Conservation (phyloP, 2,888 invertebrate species). For the Chorisops tibialis region DNA sequence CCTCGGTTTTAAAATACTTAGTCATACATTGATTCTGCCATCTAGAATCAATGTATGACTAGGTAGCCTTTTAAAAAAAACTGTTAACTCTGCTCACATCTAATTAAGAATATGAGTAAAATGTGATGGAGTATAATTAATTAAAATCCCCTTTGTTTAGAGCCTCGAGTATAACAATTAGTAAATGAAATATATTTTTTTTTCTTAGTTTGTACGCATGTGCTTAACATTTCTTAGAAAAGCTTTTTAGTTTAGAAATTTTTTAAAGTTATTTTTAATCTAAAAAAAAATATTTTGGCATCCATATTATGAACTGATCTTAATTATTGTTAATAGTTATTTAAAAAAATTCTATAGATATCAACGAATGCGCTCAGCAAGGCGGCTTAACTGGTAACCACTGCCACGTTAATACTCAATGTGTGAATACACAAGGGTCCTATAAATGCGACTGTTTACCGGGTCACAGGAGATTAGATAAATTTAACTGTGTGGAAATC, state of each 20-base stretch:
- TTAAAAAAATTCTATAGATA: slow-evolving; percentile 57
- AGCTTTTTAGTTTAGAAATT: neutral
- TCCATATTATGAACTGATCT: slow-evolving; percentile 10
- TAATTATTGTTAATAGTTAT: slow-evolving; percentile 15
- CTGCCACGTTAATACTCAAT: slow-evolving; percentile 78
- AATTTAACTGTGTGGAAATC: slow-evolving; percentile 75
- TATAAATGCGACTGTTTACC: slow-evolving; percentile 81
- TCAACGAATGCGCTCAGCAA: slow-evolving; percentile 74
- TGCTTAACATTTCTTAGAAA: neutral
- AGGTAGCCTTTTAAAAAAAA: no score
- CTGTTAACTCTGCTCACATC: no score
- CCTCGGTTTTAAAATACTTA: no score
- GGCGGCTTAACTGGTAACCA: slow-evolving; percentile 79
- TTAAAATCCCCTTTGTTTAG: no score
- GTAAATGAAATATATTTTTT: neutral
- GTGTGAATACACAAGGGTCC: slow-evolving; percentile 77
- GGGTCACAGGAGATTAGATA: slow-evolving; percentile 72
- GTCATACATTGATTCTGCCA: no score
- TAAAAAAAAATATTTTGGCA: no score
- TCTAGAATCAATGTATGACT: no score
- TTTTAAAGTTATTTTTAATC: neutral
- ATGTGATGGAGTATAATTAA: no score
- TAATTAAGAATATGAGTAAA: no score
- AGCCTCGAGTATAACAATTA: slow-evolving; percentile 13
- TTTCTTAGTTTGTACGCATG: no score